Base-by-base conservation (phyloP, 37 sponge, comb jelly and placozoan species). In the Ephydatia muelleri region DNA sequence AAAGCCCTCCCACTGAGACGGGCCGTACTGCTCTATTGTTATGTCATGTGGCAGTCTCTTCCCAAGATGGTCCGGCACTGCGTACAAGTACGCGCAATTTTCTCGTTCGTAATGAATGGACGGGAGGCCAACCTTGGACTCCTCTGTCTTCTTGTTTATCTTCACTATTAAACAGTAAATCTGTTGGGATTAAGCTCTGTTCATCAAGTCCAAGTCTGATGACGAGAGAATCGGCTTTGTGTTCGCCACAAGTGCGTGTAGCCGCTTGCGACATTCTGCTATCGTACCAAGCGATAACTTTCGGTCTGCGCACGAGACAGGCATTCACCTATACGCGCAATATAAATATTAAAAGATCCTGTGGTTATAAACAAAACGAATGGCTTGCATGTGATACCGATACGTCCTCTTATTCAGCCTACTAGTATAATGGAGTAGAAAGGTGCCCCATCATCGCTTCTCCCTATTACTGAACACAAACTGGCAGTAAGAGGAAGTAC, bases 1-100 rank as follows among this genome's bases (percentile, higher is more conserved):
- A 36, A 27, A 6, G 11, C 34, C 16, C 27, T 37, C 38, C 48
- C 80, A 29, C 30, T 79, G 80, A 11, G 57, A 21, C 12, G 80
- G 31, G 33, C 29, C 9, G 38, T 79, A 79, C 31, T 66, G 49
- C 65, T 79, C 80, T 29, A 79, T 30, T 27, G 31, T 28, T 49
- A 79, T 49, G 5, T 79, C 80, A n/a, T 48, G 80, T 48, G 21
- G 23, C 32, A 23, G 49, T 11, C 80, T 47, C 65, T 49, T 64
- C 0, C 80, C 80, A 19, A 79, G 30, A 27, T 31, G 28, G 29
- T 64, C 80, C 2, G 48, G 57, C 33, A 9, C 27, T 29, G n/a
- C 32, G 13, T 2, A 40, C 29, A 65, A 65, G 67, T 23, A 65
- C 21, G 67, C 67, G 16, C 21, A 21, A 16, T 65, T 21, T 65